phyloP scores from a whole-genome alignment of 2,113 vertebrate species.

The Porphyrio hochstetteri region DNA sequence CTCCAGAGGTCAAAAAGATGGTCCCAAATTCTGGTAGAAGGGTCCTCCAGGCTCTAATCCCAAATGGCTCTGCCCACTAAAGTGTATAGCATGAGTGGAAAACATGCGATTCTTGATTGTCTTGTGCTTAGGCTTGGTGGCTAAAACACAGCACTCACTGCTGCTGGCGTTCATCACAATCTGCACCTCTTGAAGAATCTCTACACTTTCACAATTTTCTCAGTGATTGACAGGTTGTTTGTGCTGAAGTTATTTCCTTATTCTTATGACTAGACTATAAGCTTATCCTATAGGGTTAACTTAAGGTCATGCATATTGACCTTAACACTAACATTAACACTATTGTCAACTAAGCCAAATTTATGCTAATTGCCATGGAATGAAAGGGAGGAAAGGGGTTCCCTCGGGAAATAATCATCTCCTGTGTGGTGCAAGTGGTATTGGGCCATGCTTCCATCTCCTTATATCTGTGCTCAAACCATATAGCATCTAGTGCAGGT shows the following conservation, averaged over 20 bases:
- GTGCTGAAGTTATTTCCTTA: neutral
- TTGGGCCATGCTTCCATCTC: neutral
- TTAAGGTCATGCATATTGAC: neutral
- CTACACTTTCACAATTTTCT: neutral
- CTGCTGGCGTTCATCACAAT: neutral
- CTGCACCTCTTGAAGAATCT: neutral
- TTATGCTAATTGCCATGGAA: neutral
- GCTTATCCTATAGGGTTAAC: neutral
- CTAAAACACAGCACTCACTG: fast-evolving
- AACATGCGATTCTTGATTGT: neutral
- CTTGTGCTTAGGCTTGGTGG: neutral
- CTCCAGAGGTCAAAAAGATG: neutral
- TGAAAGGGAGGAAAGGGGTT: neutral
- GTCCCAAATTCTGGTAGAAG: neutral
- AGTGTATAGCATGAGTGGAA: neutral
- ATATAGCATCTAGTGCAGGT: neutral
- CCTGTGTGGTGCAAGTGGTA: neutral
- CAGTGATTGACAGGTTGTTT: neutral
- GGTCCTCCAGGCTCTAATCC: neutral
- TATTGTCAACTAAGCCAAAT: neutral
- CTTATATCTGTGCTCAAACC: neutral
- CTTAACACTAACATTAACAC: neutral
- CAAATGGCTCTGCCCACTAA: neutral
- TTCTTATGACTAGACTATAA: neutral
- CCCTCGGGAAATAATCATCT: neutral